phyloP scores from a whole-genome alignment of 1,140 invertebrate species.

The Paralvinella palmiformis region DNA sequence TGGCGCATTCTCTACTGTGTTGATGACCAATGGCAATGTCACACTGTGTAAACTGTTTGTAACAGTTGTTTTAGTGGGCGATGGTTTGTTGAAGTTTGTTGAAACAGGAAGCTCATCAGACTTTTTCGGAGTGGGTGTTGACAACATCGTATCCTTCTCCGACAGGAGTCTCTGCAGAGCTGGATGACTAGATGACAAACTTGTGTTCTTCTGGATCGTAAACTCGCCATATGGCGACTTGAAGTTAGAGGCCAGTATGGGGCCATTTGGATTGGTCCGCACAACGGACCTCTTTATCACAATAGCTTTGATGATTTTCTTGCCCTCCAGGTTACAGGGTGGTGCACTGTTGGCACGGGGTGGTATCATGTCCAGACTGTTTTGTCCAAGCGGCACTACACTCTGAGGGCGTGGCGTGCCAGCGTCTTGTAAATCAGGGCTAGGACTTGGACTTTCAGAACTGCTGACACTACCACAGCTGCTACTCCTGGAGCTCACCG shows the following conservation, averaged over 20 bases:
- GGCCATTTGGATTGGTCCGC: not conserved
- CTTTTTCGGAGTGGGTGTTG: too few relatives aligned
- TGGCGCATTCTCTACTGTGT: too few relatives aligned
- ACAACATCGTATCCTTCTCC: not conserved
- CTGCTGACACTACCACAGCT: too few relatives aligned
- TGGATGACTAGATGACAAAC: slow-evolving; percentile 6
- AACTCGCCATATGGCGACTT: too few relatives aligned
- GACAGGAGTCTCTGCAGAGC: slow-evolving; percentile 7
- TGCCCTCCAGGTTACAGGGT: not conserved
- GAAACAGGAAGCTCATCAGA: too few relatives aligned
- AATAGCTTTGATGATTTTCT: slow-evolving; percentile 3
- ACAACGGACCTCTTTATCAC: not conserved
- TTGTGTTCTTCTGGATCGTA: not conserved
- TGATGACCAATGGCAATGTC: too few relatives aligned
- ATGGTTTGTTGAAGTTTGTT: too few relatives aligned
- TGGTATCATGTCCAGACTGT: not conserved
- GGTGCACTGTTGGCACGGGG: slow-evolving; percentile 8
- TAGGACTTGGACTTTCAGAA: too few relatives aligned
- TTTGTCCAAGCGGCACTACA: not conserved
- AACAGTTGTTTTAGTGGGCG: too few relatives aligned
- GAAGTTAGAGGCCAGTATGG: not conserved
- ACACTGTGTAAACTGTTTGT: too few relatives aligned
- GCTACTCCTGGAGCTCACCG: too few relatives aligned
- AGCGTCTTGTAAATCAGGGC: too few relatives aligned
- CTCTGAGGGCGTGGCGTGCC: slow-evolving; percentile 20